Base-by-base conservation (phyloP, 2,113 vertebrate species). In the Myrmecobius fasciatus region DNA sequence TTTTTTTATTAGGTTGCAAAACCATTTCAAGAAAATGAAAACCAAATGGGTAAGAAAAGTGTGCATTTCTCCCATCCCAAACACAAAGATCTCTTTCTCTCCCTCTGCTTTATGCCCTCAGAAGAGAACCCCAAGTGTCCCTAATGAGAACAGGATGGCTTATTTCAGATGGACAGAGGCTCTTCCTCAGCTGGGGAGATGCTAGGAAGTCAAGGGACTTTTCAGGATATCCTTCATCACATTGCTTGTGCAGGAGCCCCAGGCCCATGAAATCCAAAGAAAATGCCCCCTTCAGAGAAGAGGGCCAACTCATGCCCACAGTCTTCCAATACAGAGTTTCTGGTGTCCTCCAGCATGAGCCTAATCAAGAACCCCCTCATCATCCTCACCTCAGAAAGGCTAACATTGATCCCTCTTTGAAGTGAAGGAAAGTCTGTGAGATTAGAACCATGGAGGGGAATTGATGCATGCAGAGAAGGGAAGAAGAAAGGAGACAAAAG, bases 1-100 rank as follows among this genome's bases (percentile, higher is more conserved):
- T 97, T 97, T 98, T 49, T 98, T 98, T 97, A 98, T 97, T 98
- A 97, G 97, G 94, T 96, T 98, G 97, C 96, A 97, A 98, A 98
- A 98, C 91, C 88, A 93, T 97, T 98, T 98, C 96, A 98, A 98
- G 97, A 95, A 98, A 98, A 98, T 98, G 96, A 98, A 98, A 98
- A 97, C 97, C 97, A 98, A 98, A 98, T 98, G 97, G 97, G 90
- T 93, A 92, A 92, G 51, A 95, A 95, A 98, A 90, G 89, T 31
- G 90, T 93, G 43, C 83, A 51, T 96, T 95, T 93, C n/a, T 93
- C 54, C 75, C 53, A 88, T 93, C 95, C 93, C 97, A 94, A 17
- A 90, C 91, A 92, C 0, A 0, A 96, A 96, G 91, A 96, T 90
- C 67, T 95, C 93, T 93, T 97, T 91, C 75, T 95, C 90, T 96